Evolutionary conservation across 2,888 invertebrate genomes (phyloP), one percentile per base, ranked within the genome.

Genomic region (Zygogramma bicolorata): DNA sequence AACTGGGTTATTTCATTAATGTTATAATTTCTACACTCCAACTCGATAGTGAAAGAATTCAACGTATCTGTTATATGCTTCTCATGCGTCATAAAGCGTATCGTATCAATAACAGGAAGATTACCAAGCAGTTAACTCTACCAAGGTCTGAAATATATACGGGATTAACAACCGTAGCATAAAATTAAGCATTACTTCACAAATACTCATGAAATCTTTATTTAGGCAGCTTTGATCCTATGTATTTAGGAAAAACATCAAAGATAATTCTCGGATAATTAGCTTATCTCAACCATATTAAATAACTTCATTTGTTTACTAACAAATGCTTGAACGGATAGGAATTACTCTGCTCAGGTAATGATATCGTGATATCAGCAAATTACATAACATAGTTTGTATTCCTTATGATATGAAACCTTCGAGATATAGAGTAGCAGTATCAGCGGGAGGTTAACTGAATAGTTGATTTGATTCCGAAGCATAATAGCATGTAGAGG

Each of bases 121-220:
- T 46, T 46, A 53, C 27, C 1, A 25, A 53, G n/a, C 27, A 22
- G 13, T 13, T 53, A 22, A 5, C 18, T 53, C 25, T 13, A 53
- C 13, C n/a, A 53, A n/a, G 10, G 22, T 53, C 15, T 6, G 27
- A 25, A 25, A 46, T 46, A 18, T 20, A 10, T 46, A 46, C 20
- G 46, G 46, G 46, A 59, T 22, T 31, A 61, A n/a, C 34, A 60
- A 31, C 59, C 61, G 61, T 38, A 40, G 1, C 61, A 22, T 61
- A 61, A 38, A 22, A 38, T 46, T 46, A 46, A 20, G 31, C 34
- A 61, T 38, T 40, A 38, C 29, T 31, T 31, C 31, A 29, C n/a
- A 5, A 22, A n/a, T 25, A 22, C 53, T 25, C 10, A 13, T 29
- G 31, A 60, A 20, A 34, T 34, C 60, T 60, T 31, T 38, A 61